phyloP scores from a whole-genome alignment of 1,140 invertebrate genomes.

The Drosophila repleta region DNA sequence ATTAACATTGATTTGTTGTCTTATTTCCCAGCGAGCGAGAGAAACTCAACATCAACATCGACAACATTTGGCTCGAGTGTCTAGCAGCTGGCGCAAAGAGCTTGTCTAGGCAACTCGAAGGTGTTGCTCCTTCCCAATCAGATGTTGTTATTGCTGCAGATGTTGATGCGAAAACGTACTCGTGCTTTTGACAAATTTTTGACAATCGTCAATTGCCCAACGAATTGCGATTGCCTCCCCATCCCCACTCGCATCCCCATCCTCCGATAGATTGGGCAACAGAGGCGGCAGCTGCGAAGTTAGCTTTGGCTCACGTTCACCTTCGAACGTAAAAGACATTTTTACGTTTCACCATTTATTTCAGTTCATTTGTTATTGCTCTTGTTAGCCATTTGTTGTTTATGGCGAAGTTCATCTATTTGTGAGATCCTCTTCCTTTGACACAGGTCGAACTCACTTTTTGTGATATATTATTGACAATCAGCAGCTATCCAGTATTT shows the following conservation, averaged over 20 bases:
- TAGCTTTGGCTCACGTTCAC: slow-evolving; percentile 64
- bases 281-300: slow-evolving; percentile 50
- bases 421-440: slow-evolving; percentile 10
- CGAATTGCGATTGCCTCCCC: slow-evolving; percentile 39
- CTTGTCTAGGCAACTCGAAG: slow-evolving; percentile 48
- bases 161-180: slow-evolving; percentile 19
- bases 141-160: slow-evolving; percentile 11
- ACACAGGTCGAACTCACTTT: neutral
- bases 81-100: slow-evolving; percentile 34
- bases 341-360: slow-evolving; percentile 65
- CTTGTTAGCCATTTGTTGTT: slow-evolving; percentile 43
- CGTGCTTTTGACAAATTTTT: slow-evolving; percentile 71
- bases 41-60: slow-evolving; percentile 1
- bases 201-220: slow-evolving; percentile 74
- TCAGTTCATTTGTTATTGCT: slow-evolving; percentile 43
- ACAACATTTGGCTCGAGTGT: slow-evolving; percentile 42
- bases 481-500: neutral
- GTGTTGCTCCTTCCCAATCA: slow-evolving; percentile 36
- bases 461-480: slow-evolving; percentile 20
- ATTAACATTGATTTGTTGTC: slow-evolving; percentile 74
- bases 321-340: slow-evolving; percentile 62
- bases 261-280: neutral
- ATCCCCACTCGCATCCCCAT: slow-evolving; percentile 19
- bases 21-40: slow-evolving; percentile 37
- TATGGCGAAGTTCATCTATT: slow-evolving; percentile 38